Evolutionary conservation across 2,797 vertebrate species (phyloP).

Genomic region (Sebastes reedi): DNA sequence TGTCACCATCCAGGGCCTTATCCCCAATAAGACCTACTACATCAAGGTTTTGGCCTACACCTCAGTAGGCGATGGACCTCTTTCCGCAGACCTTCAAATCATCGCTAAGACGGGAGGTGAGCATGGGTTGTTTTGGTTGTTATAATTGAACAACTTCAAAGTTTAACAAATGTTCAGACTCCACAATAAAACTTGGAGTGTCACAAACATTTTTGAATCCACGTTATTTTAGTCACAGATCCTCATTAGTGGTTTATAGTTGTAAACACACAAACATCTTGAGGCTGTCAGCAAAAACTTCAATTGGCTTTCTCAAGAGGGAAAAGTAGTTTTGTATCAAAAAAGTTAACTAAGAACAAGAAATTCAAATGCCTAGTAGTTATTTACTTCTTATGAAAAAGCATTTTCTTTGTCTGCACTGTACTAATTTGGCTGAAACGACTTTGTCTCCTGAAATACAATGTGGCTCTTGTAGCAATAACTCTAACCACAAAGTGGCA

Average conservation of each 20-base stretch:
- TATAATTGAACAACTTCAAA: background rate
- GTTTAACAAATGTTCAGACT: background rate
- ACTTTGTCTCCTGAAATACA: constrained; percentile 4
- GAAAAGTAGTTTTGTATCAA: background rate
- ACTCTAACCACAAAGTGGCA: constrained; percentile 3
- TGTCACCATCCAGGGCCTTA: constrained; percentile 93
- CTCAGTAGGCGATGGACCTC: constrained; percentile 96
- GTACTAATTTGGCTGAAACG: background rate
- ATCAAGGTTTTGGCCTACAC: constrained; percentile 97
- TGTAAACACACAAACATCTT: constrained; percentile 45
- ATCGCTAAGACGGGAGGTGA: constrained; percentile 98
- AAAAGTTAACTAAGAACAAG: constrained; percentile 2
- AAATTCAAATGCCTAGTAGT: background rate
- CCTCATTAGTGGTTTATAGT: constrained; percentile 46
- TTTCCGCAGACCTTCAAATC: constrained; percentile 96
- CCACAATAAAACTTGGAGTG: background rate
- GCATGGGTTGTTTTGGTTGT: constrained; percentile 20
- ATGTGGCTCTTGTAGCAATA: background rate
- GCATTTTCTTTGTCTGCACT: background rate
- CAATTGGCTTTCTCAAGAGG: constrained; percentile 1
- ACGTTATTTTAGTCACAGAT: constrained; percentile 7
- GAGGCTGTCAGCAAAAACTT: constrained; percentile 34
- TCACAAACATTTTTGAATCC: constrained; percentile 1
- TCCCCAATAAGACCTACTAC: constrained; percentile 96
- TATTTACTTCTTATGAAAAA: constrained; percentile 10